These are phyloP conservation scores for Symphodus melops DNA, from an alignment of 2,113 vertebrate species.

Conservation along the genomic window DNA sequence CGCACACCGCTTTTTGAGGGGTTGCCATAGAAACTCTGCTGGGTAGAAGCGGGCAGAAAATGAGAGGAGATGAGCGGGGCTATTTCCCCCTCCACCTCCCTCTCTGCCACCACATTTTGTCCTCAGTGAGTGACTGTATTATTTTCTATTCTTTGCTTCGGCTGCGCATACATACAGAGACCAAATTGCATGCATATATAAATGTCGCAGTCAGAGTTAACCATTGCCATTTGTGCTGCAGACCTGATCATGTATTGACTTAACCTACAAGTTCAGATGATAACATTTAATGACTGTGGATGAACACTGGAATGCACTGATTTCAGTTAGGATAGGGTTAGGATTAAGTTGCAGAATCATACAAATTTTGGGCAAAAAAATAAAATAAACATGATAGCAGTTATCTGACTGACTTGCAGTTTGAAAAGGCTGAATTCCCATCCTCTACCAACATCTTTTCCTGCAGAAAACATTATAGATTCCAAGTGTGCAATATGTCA, in stretches of 20 bases:
- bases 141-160: slow-evolving; percentile 61
- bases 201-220: slow-evolving; percentile 29
- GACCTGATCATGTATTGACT: slow-evolving; percentile 34
- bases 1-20: slow-evolving; percentile 83
- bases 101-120: slow-evolving; percentile 75
- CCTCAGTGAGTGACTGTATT: slow-evolving; percentile 74
- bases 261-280: slow-evolving; percentile 35
- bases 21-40: slow-evolving; percentile 87
- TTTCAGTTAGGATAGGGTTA: neutral
- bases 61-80: slow-evolving; percentile 83
- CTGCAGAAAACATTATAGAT: slow-evolving; percentile 28
- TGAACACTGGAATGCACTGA: slow-evolving; percentile 9
- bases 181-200: slow-evolving; percentile 1
- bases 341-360: slow-evolving; percentile 19
- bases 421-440: neutral
- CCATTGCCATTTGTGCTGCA: slow-evolving; percentile 19
- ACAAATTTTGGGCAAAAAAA: neutral
- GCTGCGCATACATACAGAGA: slow-evolving; percentile 1
- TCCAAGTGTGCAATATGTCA: slow-evolving; percentile 35
- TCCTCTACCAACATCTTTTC: slow-evolving; percentile 8
- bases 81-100: slow-evolving; percentile 77
- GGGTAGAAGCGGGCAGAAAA: slow-evolving; percentile 83
- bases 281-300: slow-evolving; percentile 5
- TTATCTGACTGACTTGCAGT: slow-evolving; percentile 17
- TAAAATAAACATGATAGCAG: slow-evolving; percentile 1